phyloP scores from a whole-genome alignment of 92 coral and sea anemone species.

The Phenganax marumi region DNA sequence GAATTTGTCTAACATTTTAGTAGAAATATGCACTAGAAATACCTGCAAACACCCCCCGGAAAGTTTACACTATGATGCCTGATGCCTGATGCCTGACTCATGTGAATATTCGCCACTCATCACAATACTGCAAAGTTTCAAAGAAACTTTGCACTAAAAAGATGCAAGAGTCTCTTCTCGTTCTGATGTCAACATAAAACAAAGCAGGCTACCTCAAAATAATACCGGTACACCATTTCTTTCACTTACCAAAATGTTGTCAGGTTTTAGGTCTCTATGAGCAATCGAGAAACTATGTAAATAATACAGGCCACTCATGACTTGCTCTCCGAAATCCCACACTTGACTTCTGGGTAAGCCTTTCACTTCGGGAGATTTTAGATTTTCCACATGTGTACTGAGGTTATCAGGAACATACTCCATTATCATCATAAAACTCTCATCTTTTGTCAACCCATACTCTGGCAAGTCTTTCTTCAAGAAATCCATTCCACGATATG shows the following conservation, averaged over 20 bases:
- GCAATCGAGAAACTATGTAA: slow-evolving; percentile 87
- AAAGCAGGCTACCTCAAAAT: too few relatives aligned
- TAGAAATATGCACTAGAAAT: too few relatives aligned
- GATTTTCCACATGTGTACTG: slow-evolving; percentile 77
- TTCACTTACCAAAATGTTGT: slow-evolving; percentile 79
- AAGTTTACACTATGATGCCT: too few relatives aligned
- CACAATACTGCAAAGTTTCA: too few relatives aligned
- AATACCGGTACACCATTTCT: neutral
- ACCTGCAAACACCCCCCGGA: too few relatives aligned
- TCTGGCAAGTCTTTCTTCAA: slow-evolving; percentile 61
- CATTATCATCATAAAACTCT: slow-evolving; percentile 83
- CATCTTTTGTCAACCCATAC: slow-evolving; percentile 50
- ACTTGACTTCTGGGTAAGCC: slow-evolving; percentile 89
- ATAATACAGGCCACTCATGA: slow-evolving; percentile 86
- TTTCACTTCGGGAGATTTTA: slow-evolving; percentile 76
- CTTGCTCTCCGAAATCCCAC: slow-evolving; percentile 81
- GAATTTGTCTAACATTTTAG: too few relatives aligned
- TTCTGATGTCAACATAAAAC: too few relatives aligned
- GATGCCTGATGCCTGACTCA: too few relatives aligned
- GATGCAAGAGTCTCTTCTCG: too few relatives aligned
- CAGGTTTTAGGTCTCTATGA: slow-evolving; percentile 93
- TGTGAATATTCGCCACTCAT: too few relatives aligned
- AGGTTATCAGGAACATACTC: slow-evolving; percentile 87
- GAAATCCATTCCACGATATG: slow-evolving; percentile 88
- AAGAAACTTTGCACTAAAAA: too few relatives aligned